Evolutionary conservation across 2,888 invertebrate species (phyloP), one percentile per base, ranked within the genome.

Genomic region (Choristoneura rosaceana): DNA sequence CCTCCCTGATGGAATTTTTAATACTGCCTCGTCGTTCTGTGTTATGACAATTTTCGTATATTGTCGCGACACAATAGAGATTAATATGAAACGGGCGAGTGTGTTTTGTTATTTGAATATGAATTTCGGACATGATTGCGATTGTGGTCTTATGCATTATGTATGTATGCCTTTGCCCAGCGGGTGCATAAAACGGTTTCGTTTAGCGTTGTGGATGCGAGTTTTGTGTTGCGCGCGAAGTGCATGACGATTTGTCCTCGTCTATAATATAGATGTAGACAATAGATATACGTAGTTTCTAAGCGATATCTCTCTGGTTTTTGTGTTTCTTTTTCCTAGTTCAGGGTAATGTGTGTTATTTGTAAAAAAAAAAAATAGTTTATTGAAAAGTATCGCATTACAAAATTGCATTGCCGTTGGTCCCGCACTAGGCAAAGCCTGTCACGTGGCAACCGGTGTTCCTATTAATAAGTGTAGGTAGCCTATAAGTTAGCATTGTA

Each of bases 1-100:
- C 77, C 78, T 75, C 80, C 80, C 76, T 90, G 89, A 92, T 92
- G 91, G 91, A 92, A 92, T 92, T 92, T 92, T 90, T 90, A 90
- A 92, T 92, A 87, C 83, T 81, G 69, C 78, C 75, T 78, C 80
- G 76, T 75, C 84, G 86, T 87, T 84, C 80, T 76, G 76, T 78
- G 83, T 83, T 83, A 85, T 88, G 88, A 84, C 87, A 86, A 85
- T 88, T 88, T 89, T 86, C 85, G 81, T 82, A 82, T 84, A 87
- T 87, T 84, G 84, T 84, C 38, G 76, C 76, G 75, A 76, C 83
- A 82, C 82, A 84, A 82, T 79, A 71, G 70, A 73, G 75, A 73
- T 74, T 76, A 71, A 75, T 73, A 73, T 55, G 66, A 61, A 59
- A 67, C 70, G 80, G 75, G 75, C 73, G 71, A 4, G 25, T 25